phyloP scores from a whole-genome alignment of 2,113 vertebrate species.

The Macquaria australasica region DNA sequence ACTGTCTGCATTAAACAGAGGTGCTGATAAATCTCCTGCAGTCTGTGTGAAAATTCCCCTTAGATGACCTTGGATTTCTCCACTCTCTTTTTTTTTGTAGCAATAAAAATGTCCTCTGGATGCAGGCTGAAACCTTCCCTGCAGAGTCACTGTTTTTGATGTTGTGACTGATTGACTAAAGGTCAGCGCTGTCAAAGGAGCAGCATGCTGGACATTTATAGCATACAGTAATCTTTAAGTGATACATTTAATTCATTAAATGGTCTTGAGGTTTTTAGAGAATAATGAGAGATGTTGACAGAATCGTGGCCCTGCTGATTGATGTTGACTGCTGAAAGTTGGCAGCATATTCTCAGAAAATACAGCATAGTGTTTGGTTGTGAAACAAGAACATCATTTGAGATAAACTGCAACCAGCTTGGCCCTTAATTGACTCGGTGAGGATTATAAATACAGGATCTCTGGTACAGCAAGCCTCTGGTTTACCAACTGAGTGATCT shows the following conservation, averaged over 20 bases:
- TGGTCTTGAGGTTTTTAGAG: constrained; percentile 1
- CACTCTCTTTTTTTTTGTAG: neutral
- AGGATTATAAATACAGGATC: neutral
- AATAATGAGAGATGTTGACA: constrained; percentile 36
- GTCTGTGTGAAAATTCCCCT: neutral
- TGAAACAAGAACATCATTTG: constrained; percentile 4
- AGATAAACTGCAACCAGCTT: constrained; percentile 16
- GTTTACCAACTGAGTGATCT: neutral
- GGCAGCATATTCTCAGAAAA: constrained; percentile 29
- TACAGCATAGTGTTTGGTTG: neutral
- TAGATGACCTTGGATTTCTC: constrained; percentile 22
- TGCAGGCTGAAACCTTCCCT: constrained; percentile 16
- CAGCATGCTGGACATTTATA: constrained; percentile 7
- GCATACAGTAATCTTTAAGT: neutral
- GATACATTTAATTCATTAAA: constrained; percentile 17
- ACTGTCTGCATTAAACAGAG: constrained; percentile 17
- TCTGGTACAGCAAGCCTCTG: neutral
- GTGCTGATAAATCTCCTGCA: constrained; percentile 3
- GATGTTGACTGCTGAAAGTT: constrained; percentile 19
- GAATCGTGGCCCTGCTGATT: constrained; percentile 27
- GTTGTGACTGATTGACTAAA: constrained; percentile 50
- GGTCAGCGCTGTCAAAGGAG: constrained; percentile 37
- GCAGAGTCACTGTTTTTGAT: constrained; percentile 32
- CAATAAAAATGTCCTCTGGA: neutral
- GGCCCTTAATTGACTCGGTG: neutral